Evolutionary conservation across 1,140 invertebrate genomes (phyloP), one percentile per base, ranked within the genome.

Genomic region (Drosophila nigrodunni): DNA sequence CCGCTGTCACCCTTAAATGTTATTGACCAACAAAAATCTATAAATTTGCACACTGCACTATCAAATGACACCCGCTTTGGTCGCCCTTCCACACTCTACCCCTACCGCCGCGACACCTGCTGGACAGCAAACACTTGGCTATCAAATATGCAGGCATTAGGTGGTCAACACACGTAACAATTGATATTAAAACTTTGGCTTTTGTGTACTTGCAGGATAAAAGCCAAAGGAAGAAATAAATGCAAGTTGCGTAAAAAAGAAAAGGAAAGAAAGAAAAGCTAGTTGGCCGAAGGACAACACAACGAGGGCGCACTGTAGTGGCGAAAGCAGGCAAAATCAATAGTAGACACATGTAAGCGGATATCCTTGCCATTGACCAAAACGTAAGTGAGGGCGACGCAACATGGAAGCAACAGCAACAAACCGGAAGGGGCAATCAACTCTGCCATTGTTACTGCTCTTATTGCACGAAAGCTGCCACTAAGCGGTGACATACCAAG

Each of bases 271-370:
- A 80, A 80, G 74, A 78, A 76, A 79, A 64, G 65, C 74, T 55
- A 69, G 65, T 59, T 55, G 71, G 67, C 58, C 58, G 77, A 85
- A 80, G 73, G 64, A 85, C 66, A 39, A 13, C 58, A 43, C 41
- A 43, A 11, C 41, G 41, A 43, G 41, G 41, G 41, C 41, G 41
- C 5, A 43, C 52, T 37, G 54, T 9, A 39, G 79, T 74, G 82
- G 82, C 1, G 11, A 34, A 52, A 66, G 34, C 15, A 69, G 54
- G 35, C 43, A 86, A 87, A 89, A 89, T 89, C 85, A 89, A 89
- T 89, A 89, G 69, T 61, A 67, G 74, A 50, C 80, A 75, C 71
- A 83, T 88, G 83, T 88, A 88, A 87, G 73, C 66, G 80, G 80
- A 88, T 86, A 88, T 62, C 65, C 59, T 21, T 35, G 46, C 52